phyloP scores from a whole-genome alignment of 2,113 vertebrate species.

The Daubentonia madagascariensis region DNA sequence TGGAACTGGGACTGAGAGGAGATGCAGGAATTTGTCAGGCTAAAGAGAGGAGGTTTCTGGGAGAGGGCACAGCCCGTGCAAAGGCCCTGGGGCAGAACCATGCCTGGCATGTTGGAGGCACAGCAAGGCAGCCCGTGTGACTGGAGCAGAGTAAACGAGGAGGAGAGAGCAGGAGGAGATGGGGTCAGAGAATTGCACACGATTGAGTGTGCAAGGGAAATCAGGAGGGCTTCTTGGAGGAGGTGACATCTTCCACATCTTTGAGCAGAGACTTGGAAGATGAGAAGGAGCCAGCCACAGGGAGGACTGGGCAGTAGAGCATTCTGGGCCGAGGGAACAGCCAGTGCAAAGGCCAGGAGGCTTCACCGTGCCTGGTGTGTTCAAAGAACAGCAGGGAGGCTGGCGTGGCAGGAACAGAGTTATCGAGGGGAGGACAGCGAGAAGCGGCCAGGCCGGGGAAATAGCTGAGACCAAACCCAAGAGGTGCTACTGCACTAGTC shows the following conservation, averaged over 20 bases:
- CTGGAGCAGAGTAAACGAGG: background rate
- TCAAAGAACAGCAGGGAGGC: background rate
- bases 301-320: background rate
- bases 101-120: background rate
- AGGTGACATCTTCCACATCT: background rate
- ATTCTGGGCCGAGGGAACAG: background rate
- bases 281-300: background rate
- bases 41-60: background rate
- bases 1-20: background rate
- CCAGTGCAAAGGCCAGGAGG: background rate
- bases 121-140: background rate
- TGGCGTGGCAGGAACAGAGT: fast-evolving
- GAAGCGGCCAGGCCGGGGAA: background rate
- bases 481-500: background rate
- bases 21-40: background rate
- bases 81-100: background rate
- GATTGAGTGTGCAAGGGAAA: background rate
- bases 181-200: background rate
- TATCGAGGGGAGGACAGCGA: background rate
- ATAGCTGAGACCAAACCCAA: background rate
- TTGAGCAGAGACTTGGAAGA: background rate
- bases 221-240: background rate
- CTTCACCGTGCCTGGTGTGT: background rate
- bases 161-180: background rate
- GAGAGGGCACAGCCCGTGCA: background rate